These are phyloP conservation scores for Creontiades dilutus DNA, from an alignment of 2,888 invertebrate species.

Conservation along the genomic window DNA sequence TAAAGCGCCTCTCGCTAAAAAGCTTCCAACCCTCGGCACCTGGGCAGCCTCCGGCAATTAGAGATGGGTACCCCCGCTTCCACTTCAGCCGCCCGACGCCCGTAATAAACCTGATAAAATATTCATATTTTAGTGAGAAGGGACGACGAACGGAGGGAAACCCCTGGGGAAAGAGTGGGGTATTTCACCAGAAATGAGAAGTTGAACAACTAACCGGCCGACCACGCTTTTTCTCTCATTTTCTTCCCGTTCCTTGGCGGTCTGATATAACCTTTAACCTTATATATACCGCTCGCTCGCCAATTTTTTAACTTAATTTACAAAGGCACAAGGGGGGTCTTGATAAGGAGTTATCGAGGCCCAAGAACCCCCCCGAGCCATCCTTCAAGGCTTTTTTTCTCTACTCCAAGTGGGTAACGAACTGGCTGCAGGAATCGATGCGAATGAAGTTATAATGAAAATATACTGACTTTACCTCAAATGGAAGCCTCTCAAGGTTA, in stretches of 20 bases:
- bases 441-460: conserved; percentile 59
- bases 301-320: conserved; percentile 56
- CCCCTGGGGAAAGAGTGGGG: not conserved
- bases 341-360: conserved; percentile 49
- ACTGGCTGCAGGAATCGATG: conserved; percentile 48
- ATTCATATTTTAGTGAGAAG: conserved; percentile 48
- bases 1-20: conserved; percentile 26
- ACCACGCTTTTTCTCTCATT: not conserved
- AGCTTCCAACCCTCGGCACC: conserved; percentile 10
- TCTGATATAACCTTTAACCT: not conserved
- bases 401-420: conserved; percentile 45
- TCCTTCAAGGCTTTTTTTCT: conserved; percentile 13
- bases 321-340: conserved; percentile 27
- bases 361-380: not conserved
- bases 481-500: not conserved
- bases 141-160: not conserved
- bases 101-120: conserved; percentile 48
- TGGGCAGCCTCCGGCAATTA: conserved; percentile 25
- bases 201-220: conserved; percentile 13
- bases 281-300: conserved; percentile 9
- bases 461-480: conserved; percentile 44
- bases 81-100: not conserved
- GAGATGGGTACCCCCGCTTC: conserved; percentile 11
- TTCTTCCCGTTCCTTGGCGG: not conserved
- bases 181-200: not conserved